Evolutionary conservation across 2,888 invertebrate genomes (phyloP).

Genomic region (Kuschelorhynchus macadamiae): DNA sequence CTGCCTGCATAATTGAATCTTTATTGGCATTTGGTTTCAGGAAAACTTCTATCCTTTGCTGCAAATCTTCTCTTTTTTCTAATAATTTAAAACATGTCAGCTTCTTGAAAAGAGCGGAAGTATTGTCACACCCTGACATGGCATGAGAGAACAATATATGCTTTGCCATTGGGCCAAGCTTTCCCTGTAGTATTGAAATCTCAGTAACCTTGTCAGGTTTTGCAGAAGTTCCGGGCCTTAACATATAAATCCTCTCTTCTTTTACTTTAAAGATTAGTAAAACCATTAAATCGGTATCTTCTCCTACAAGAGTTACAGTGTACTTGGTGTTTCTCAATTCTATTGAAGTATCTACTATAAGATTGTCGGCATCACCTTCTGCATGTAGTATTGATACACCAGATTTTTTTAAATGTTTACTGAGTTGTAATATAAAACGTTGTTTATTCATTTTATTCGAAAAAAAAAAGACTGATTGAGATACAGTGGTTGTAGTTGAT

Average conservation of each 20-base stretch:
- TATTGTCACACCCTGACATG: background rate
- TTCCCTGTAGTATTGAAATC: background rate
- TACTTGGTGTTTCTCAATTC: conserved; percentile 16
- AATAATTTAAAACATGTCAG: conserved; percentile 3
- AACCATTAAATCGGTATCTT: conserved; percentile 33
- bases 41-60: background rate
- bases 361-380: conserved; percentile 13
- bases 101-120: conserved; percentile 9
- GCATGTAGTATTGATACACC: conserved; percentile 1
- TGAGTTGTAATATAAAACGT: conserved; percentile 23
- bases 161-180: background rate
- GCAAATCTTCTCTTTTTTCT: background rate
- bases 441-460: conserved; percentile 13
- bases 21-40: conserved; percentile 3
- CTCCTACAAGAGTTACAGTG: conserved; percentile 9
- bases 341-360: conserved; percentile 10
- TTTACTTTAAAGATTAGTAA: conserved; percentile 1
- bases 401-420: conserved; percentile 13
- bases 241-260: conserved; percentile 14
- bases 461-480: too few species aligned
- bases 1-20: conserved; percentile 6
- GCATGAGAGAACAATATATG: conserved; percentile 19
- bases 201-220: conserved; percentile 15
- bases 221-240: conserved; percentile 16
- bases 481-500: too few species aligned